Conservation (phyloP, 2,113 vertebrate species). For the Pterocles gutturalis region DNA sequence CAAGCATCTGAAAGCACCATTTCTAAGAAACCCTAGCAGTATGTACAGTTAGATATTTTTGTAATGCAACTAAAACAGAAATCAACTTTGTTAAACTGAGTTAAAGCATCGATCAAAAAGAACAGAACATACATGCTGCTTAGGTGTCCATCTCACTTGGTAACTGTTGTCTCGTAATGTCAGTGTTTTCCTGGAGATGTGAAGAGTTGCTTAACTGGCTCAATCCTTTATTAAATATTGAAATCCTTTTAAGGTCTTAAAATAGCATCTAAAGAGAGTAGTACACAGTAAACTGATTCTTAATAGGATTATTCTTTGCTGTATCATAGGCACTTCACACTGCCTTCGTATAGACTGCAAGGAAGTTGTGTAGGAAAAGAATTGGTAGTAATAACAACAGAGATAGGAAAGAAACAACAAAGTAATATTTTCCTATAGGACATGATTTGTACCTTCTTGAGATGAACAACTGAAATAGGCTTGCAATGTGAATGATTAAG, state of each 20-base stretch:
- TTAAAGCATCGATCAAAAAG: not conserved
- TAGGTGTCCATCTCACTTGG: not conserved
- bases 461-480: not conserved
- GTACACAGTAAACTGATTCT: not conserved
- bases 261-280: not conserved
- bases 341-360: not conserved
- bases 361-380: not conserved
- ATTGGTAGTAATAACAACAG: not conserved
- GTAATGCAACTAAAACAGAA: not conserved
- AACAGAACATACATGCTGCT: not conserved
- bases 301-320: not conserved
- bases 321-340: not conserved
- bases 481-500: not conserved
- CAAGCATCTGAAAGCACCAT: not conserved
- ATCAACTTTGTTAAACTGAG: not conserved
- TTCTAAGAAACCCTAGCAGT: not conserved
- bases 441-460: not conserved
- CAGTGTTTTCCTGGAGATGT: not conserved
- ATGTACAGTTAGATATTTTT: not conserved
- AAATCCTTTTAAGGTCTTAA: not conserved
- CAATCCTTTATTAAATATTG: not conserved
- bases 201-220: slow-evolving; percentile 10
- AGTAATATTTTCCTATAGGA: not conserved
- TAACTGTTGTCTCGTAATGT: not conserved
- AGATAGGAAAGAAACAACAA: not conserved